A percentile compares a stretch with the other conserved stretches of the same genome.
These are phyloP conservation scores for Betta splendens DNA, from an alignment of 2,797 vertebrate genomes.

Conservation along the genomic window DNA sequence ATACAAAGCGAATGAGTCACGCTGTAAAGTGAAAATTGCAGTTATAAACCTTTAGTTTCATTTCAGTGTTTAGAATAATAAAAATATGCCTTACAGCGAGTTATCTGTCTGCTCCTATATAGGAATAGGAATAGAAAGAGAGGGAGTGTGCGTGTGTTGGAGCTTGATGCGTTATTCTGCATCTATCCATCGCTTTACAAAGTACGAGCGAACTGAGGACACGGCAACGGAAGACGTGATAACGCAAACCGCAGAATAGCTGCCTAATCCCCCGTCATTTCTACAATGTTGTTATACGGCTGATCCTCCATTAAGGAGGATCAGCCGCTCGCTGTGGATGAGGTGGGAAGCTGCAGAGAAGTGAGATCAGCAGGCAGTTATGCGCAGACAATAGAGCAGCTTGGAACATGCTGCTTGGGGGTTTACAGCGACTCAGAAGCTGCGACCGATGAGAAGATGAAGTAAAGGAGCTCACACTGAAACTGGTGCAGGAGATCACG, in stretches of 20 bases:
- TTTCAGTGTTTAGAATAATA: background rate
- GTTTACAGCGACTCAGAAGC: too few relatives aligned
- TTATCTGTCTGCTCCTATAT: background rate
- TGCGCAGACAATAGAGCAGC: constrained; percentile 18
- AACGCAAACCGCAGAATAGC: constrained; percentile 46
- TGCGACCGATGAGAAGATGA: too few relatives aligned
- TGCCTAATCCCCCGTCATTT: constrained; percentile 47
- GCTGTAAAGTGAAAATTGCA: background rate
- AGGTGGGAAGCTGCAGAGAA: constrained; percentile 51
- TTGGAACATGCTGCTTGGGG: too few relatives aligned
- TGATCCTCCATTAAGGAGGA: constrained; percentile 55
- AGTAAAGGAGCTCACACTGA: too few relatives aligned
- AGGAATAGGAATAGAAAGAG: too few relatives aligned
- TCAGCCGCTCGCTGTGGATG: constrained; percentile 53
- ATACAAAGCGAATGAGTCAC: background rate
- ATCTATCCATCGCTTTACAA: constrained; percentile 24
- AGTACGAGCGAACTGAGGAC: constrained; percentile 33
- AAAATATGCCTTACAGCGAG: background rate
- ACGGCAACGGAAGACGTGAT: constrained; percentile 34
- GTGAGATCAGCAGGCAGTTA: constrained; percentile 24
- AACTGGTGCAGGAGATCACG: constrained; percentile 30
- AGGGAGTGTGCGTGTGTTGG: background rate
- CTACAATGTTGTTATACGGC: constrained; percentile 36
- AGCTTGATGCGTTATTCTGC: constrained; percentile 12
- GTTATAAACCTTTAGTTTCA: constrained; percentile 3